Evolutionary conservation across 2,888 invertebrate genomes (phyloP).

Genomic region (Julus scanicus): DNA sequence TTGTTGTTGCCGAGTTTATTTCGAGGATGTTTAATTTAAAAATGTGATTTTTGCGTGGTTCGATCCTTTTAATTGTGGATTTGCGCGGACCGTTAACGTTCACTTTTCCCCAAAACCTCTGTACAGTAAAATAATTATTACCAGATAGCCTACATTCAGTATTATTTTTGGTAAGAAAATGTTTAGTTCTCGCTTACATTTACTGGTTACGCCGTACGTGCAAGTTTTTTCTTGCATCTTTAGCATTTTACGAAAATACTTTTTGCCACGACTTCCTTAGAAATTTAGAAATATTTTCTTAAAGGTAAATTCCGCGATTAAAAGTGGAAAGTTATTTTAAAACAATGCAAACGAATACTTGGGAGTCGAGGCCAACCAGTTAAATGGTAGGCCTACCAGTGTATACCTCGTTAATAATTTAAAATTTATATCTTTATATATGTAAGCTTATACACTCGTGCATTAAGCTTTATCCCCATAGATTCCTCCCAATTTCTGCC

Average conservation of each 20-base stretch:
- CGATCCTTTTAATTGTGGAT: not conserved
- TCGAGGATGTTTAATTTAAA: not conserved
- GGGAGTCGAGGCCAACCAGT: not conserved
- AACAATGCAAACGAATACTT: not conserved
- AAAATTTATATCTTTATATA: slow-evolving; percentile 13
- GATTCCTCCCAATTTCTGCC: not conserved
- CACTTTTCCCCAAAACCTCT: not conserved
- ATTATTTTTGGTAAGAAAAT: slow-evolving; percentile 10
- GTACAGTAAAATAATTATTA: not conserved
- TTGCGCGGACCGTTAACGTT: no score
- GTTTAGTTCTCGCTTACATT: slow-evolving; percentile 26
- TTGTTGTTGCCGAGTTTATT: no score
- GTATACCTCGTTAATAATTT: slow-evolving; percentile 18
- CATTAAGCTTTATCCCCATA: not conserved
- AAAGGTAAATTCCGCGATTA: not conserved
- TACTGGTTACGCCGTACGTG: not conserved
- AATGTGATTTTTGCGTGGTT: not conserved
- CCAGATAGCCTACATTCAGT: slow-evolving; percentile 2
- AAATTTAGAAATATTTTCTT: not conserved
- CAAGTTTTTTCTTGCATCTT: not conserved
- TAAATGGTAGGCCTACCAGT: not conserved
- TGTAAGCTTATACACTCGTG: slow-evolving; percentile 33
- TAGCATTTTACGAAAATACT: not conserved
- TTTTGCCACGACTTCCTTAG: no score
- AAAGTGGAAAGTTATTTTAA: not conserved